Conservation (phyloP, 2,797 vertebrate species). For the Neopelma chrysocephalum region DNA sequence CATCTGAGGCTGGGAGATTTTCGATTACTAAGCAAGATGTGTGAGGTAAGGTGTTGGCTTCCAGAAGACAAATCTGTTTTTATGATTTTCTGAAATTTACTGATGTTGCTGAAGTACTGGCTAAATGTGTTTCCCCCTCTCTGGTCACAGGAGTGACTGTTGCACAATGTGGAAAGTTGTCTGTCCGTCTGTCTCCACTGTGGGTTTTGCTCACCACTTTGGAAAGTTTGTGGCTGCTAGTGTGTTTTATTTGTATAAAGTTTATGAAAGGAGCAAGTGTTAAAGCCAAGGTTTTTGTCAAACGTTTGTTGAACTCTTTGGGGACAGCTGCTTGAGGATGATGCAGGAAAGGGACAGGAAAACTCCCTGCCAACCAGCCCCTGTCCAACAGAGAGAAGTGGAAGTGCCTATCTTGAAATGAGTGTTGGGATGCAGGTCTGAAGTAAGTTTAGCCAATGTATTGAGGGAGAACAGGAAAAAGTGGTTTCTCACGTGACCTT, state of each 20-base stretch:
- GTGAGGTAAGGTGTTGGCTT: background rate
- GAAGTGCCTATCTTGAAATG: background rate
- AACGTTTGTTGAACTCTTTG: background rate
- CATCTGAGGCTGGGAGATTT: background rate
- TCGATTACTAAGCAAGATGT: background rate
- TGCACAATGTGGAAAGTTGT: accelerated
- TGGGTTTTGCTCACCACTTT: background rate
- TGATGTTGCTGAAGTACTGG: background rate
- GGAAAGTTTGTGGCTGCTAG: background rate
- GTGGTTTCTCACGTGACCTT: background rate
- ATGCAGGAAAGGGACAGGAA: background rate
- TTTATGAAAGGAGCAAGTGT: background rate
- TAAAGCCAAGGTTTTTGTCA: background rate
- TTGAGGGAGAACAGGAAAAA: background rate
- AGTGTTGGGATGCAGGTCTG: background rate
- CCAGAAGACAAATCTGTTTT: background rate
- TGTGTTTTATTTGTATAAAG: background rate
- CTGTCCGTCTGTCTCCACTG: background rate
- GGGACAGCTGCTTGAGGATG: background rate
- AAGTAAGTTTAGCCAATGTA: background rate
- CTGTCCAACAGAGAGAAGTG: background rate
- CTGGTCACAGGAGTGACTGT: background rate
- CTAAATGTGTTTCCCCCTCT: background rate
- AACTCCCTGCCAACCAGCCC: background rate
- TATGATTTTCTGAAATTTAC: background rate